Evolutionary conservation across 2,113 vertebrate genomes (phyloP), one percentile per base, ranked within the genome.

Genomic region (Dascyllus trimaculatus): DNA sequence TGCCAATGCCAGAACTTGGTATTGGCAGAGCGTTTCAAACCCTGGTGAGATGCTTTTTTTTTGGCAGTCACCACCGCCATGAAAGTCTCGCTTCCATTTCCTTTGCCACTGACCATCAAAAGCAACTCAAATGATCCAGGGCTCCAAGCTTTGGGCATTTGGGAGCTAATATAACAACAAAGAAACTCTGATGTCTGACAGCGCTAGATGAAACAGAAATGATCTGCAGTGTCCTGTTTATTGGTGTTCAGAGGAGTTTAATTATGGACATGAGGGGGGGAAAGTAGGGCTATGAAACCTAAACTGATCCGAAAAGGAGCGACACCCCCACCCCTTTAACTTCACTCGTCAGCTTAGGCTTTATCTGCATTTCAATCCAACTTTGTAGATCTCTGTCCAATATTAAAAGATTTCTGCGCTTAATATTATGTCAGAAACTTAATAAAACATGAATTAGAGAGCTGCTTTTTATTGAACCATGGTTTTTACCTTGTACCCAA

Each of bases 141-240:
- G 6, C 67, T 48, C 56, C 14, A 32, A 48, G 59, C 67, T 65
- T 52, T 75, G 38, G 62, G 40, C 67, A 45, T 81, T 58, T 71
- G 60, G 79, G 56, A 67, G 70, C 62, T 82, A 73, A 71, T 35
- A 63, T 48, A 71, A 67, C 67, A 75, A 78, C 65, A 80, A 7
- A 62, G 63, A 52, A 60, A 63, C 45, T 64, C 77, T 80, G 62
- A 78, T 85, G 62, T 71, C 45, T 35, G 61, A 63, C 80, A 73
- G 67, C 0, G 7, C 4, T 26, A 58, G 63, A 77, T 77, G 26
- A 82, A 70, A 77, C 43, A 58, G 61, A 32, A 65, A 54, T 35
- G 26, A 69, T 78, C 54, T 24, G 68, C 43, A 40, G 11, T 0
- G 24, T 71, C 51, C 38, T 45, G 60, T 56, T 81, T 60, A 65